phyloP scores from a whole-genome alignment of 2,797 vertebrate genomes.

The Smutsia gigantea region DNA sequence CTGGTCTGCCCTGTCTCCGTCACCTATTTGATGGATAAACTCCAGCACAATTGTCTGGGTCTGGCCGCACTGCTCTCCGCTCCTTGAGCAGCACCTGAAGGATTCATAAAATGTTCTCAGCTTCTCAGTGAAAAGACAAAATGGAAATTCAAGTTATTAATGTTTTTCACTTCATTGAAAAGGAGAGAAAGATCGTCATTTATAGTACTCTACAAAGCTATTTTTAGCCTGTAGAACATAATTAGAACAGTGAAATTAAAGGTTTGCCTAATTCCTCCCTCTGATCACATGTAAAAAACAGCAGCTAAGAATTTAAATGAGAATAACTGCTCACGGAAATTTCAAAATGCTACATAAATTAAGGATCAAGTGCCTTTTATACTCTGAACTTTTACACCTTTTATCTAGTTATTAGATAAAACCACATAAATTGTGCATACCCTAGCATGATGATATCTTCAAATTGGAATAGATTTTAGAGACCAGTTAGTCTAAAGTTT shows the following conservation, averaged over 20 bases:
- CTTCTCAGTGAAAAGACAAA: neutral
- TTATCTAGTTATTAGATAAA: neutral
- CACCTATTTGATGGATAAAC: no score
- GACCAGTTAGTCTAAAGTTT: neutral
- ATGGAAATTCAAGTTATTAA: neutral
- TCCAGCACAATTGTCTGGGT: no score
- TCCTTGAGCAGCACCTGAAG: neutral
- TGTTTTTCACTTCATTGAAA: conserved; percentile 33
- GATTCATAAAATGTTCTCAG: neutral
- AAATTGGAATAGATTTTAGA: neutral
- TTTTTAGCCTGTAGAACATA: conserved; percentile 27
- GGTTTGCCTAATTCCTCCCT: conserved; percentile 34
- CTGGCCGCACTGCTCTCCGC: neutral
- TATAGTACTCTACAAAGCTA: conserved; percentile 37
- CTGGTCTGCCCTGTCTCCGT: no score
- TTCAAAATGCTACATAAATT: neutral
- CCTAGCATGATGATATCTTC: neutral
- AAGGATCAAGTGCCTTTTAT: neutral
- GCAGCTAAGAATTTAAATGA: conserved; percentile 29
- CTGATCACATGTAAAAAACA: conserved; percentile 22
- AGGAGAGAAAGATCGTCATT: neutral
- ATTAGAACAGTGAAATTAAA: conserved; percentile 63
- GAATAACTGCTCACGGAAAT: conserved; percentile 11
- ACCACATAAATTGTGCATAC: neutral
- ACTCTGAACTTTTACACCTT: neutral